Evolutionary conservation across 92 coral and sea anemone species (phyloP).

Genomic region (Bergia sp.): DNA sequence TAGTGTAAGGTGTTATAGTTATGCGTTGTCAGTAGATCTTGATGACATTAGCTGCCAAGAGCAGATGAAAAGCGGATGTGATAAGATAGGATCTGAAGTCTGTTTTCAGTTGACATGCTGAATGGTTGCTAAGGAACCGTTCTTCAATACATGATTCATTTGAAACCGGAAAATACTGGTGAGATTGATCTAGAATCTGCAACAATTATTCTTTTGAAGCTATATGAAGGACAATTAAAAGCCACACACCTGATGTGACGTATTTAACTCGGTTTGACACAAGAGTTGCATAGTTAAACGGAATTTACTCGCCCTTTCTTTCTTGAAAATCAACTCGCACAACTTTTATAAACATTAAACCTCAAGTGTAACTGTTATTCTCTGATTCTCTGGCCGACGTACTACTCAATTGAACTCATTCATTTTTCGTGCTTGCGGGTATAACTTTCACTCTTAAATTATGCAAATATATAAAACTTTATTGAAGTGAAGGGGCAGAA

Average conservation of each 20-base stretch:
- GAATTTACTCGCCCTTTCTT: background rate
- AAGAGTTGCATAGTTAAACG: background rate
- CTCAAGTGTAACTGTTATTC: background rate
- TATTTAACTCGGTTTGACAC: background rate
- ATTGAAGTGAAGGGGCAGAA: background rate
- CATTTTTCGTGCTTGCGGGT: background rate
- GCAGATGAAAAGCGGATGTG: background rate
- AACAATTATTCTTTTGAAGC: background rate
- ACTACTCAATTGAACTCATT: background rate
- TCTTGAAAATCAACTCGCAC: background rate
- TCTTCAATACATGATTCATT: background rate
- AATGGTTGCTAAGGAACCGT: background rate
- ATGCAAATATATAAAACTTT: background rate
- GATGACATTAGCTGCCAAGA: background rate
- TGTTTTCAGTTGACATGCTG: background rate
- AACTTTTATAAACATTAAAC: too few relatives aligned
- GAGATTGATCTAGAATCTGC: background rate
- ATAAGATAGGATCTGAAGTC: background rate
- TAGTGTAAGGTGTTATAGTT: background rate
- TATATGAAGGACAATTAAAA: background rate
- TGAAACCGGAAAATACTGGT: background rate
- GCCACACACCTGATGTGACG: background rate
- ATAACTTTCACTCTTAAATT: background rate
- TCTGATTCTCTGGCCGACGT: background rate
- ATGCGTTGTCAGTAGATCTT: background rate